A percentile compares a stretch with the other conserved stretches of the same genome.
Evolutionary conservation across 2,797 vertebrate genomes (phyloP).

Genomic region (Percopsis omiscomaycus): DNA sequence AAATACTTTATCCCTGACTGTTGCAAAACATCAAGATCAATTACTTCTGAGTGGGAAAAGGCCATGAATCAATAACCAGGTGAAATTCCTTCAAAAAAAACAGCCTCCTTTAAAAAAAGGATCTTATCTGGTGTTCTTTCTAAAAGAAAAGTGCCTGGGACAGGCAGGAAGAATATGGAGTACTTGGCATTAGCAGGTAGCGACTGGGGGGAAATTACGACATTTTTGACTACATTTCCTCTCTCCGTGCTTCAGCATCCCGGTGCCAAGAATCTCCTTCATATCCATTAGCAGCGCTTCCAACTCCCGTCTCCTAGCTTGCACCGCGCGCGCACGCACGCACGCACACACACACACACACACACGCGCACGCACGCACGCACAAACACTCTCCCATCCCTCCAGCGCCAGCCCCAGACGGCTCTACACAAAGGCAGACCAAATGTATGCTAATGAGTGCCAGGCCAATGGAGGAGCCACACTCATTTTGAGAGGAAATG

Average conservation of each 20-base stretch:
- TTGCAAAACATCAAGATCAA: not conserved
- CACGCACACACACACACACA: slow-evolving; percentile 43
- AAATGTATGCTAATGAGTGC: slow-evolving; percentile 78
- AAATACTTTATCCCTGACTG: not conserved
- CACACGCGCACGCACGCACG: not conserved
- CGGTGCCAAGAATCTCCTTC: slow-evolving; percentile 24
- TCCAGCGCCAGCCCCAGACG: slow-evolving; percentile 67
- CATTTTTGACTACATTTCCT: not conserved
- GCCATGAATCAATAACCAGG: not conserved
- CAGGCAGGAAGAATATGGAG: not conserved
- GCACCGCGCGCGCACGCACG: slow-evolving; percentile 27
- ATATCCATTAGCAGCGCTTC: slow-evolving; percentile 15
- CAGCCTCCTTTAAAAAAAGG: not conserved
- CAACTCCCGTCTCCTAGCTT: slow-evolving; percentile 42
- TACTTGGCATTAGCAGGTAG: not conserved
- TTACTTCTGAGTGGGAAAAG: not conserved
- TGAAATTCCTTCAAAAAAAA: not conserved
- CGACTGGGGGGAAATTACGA: not conserved
- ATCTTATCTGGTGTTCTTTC: slow-evolving; percentile 4
- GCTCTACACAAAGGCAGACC: slow-evolving; percentile 69
- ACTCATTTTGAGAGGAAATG: slow-evolving; percentile 79
- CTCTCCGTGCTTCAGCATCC: not conserved
- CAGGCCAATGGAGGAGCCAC: slow-evolving; percentile 70
- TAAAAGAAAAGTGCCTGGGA: slow-evolving; percentile 4
- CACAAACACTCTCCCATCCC: slow-evolving; percentile 22